Conservation (phyloP, 2,797 vertebrate genomes). For the Cirrhinus mrigala region DNA sequence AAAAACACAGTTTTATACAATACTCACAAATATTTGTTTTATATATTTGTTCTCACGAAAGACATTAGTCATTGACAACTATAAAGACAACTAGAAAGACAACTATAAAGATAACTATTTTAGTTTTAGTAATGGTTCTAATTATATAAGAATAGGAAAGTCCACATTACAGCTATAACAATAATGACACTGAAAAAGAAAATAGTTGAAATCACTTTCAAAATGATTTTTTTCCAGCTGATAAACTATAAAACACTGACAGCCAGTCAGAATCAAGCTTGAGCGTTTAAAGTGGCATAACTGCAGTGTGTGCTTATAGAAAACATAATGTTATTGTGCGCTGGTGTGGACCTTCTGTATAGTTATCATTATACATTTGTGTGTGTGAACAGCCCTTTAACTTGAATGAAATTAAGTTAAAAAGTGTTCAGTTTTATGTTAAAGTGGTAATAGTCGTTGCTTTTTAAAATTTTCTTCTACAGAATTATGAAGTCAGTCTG, state of each 20-base stretch:
- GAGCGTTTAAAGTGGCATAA: not conserved
- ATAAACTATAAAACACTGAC: not conserved
- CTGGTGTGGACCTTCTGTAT: not conserved
- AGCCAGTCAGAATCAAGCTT: not conserved
- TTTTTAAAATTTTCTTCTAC: not conserved
- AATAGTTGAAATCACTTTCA: not conserved
- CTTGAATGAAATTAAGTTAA: not conserved
- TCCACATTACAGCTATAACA: not conserved
- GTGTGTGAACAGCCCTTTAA: not conserved
- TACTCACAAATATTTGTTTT: not conserved
- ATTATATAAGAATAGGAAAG: not conserved
- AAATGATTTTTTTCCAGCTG: not conserved
- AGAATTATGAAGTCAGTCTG: not conserved
- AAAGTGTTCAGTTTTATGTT: not conserved
- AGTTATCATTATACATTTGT: too few relatives aligned
- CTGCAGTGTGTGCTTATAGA: not conserved
- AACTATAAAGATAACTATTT: not conserved
- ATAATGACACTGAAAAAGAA: not conserved
- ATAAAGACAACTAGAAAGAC: not conserved
- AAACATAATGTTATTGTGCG: not conserved
- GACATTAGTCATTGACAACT: too few relatives aligned
- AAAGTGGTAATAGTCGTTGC: not conserved
- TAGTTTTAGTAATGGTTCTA: not conserved
- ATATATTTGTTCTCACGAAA: not conserved
- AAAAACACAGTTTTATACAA: constrained; percentile 13